Evolutionary conservation across 2,797 vertebrate genomes (phyloP), one percentile per base, ranked within the genome.

Genomic region (Anas bernieri): DNA sequence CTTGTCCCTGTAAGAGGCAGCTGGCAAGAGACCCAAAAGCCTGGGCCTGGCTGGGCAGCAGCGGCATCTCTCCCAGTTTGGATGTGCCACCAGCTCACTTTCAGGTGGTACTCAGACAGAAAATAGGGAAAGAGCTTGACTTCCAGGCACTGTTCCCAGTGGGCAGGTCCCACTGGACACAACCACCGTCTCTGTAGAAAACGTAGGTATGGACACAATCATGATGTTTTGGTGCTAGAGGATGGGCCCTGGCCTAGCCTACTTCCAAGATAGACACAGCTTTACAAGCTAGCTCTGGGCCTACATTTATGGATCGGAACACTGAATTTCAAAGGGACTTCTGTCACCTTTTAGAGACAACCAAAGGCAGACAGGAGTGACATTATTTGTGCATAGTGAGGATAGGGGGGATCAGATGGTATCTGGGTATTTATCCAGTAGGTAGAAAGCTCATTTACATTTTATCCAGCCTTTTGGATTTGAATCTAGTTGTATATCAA

Each of bases 11-110:
- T 70, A 37, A 0, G 1, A 90, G 5, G 35, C 56, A 61, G 12
- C 30, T 78, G 73, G 62, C 67, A 45, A 64, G 58, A 83, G 28
- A 78, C 48, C 31, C 45, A 48, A 92, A 83, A 86, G 45, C 50
- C 5, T 2, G 73, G 77, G 37, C 62, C 68, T 76, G 62, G 17
- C 50, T 0, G 0, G 54, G 25, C 31, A 64, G 37, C 5, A 28
- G 45, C 0, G 0, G 8, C 63, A 50, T 25, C 63, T 43, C 92
- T 82, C 70, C 23, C 11, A 73, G 37, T 55, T n/a, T 37, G 56
- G 72, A 70, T 28, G 11, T 18, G 58, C 41, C 67, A 11, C 62
- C 70, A 33, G 28, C 35, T 88, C 1, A 0, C 21, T 86, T 74
- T 81, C 55, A 73, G 66, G 41, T 3, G 2, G 39, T 66, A 58